Conservation (phyloP, 2,113 vertebrate genomes). For the Hoplias malabaricus region DNA sequence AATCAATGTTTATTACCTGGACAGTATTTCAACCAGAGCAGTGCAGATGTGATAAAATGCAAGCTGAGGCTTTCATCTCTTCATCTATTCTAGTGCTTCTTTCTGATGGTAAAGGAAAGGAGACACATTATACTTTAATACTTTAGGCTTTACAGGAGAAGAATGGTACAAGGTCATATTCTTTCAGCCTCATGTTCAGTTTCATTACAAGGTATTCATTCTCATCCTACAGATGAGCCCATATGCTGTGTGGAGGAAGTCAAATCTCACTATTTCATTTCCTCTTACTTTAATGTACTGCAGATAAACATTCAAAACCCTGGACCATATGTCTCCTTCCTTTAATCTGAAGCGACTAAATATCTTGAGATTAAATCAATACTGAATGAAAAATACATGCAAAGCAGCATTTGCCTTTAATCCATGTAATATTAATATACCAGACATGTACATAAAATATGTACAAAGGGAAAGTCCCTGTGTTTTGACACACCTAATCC, state of each 20-base stretch:
- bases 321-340: not conserved
- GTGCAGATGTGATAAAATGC: constrained; percentile 10
- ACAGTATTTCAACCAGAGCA: constrained; percentile 1
- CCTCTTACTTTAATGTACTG: not conserved
- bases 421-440: no score
- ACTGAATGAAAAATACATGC: not conserved
- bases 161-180: not conserved
- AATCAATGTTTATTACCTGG: constrained; percentile 23
- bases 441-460: no score
- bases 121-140: not conserved
- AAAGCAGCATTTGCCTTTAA: not conserved
- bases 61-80: not conserved
- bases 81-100: not conserved
- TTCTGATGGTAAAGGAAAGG: not conserved
- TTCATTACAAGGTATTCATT: not conserved
- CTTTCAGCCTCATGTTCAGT: no score
- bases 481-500: not conserved
- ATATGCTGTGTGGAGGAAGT: not conserved
- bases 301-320: not conserved
- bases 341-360: not conserved
- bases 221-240: not conserved
- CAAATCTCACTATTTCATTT: not conserved
- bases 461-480: not conserved
- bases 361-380: not conserved
- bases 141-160: not conserved